phyloP scores from a whole-genome alignment of 1,140 invertebrate species.

The Drosophila sp. region DNA sequence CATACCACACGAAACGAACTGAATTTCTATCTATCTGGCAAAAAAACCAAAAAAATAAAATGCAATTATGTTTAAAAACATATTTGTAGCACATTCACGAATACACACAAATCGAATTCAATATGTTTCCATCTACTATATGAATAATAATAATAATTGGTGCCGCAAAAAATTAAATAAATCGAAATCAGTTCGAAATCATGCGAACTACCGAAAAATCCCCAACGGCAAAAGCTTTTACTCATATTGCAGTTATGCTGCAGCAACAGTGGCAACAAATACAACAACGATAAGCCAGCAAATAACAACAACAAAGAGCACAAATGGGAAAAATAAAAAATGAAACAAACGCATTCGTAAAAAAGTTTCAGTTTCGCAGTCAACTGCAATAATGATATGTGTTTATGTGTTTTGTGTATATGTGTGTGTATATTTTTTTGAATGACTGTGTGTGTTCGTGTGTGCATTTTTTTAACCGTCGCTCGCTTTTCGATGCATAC shows the following conservation, averaged over 20 bases:
- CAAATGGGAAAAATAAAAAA: conserved; percentile 15
- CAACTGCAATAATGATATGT: conserved; percentile 32
- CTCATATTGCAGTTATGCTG: conserved; percentile 26
- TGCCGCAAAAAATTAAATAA: conserved; percentile 31
- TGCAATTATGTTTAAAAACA: not conserved
- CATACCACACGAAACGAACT: not conserved
- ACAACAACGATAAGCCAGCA: conserved; percentile 9
- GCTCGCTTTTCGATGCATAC: conserved; percentile 11
- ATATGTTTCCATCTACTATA: conserved; percentile 9
- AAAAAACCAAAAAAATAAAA: too few species aligned
- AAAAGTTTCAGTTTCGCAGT: conserved; percentile 34
- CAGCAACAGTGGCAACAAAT: conserved; percentile 4
- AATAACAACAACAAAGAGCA: not conserved
- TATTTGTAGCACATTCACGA: not conserved
- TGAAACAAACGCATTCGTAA: not conserved
- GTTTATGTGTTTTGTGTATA: not conserved
- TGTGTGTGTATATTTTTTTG: not conserved
- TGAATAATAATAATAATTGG: conserved; percentile 33
- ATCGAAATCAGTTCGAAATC: conserved; percentile 35
- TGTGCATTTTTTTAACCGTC: conserved; percentile 22
- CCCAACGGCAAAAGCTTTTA: conserved; percentile 40
- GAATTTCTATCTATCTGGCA: not conserved
- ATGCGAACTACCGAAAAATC: conserved; percentile 18
- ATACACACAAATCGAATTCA: conserved; percentile 5
- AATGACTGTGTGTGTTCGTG: conserved; percentile 6